phyloP scores from a whole-genome alignment of 1,140 invertebrate genomes.

The Copidosoma floridanum region DNA sequence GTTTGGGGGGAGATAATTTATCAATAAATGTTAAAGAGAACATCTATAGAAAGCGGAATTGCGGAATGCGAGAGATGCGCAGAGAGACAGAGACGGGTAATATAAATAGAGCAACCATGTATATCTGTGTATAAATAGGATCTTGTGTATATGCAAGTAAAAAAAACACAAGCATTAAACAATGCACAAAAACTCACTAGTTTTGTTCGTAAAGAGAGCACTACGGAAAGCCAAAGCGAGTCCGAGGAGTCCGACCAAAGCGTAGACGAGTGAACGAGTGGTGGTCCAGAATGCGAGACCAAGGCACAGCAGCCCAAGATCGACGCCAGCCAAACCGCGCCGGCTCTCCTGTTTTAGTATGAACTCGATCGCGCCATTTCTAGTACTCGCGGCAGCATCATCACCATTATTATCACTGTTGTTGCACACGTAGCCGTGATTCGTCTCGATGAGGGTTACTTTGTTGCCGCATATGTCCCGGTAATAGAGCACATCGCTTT shows the following conservation, averaged over 20 bases:
- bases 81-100: too few relatives aligned
- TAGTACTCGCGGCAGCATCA: constrained; percentile 27
- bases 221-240: constrained; percentile 21
- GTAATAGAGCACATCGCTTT: too few relatives aligned
- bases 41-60: too few relatives aligned
- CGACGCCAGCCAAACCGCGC: constrained; percentile 15
- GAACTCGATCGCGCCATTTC: constrained; percentile 35
- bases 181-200: constrained; percentile 25
- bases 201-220: constrained; percentile 10
- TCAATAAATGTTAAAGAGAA: too few relatives aligned
- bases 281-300: constrained; percentile 15
- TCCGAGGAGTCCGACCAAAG: background rate
- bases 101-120: too few relatives aligned
- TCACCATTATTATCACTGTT: background rate
- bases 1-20: too few relatives aligned
- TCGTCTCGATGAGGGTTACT: constrained; percentile 30
- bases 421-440: background rate
- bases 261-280: constrained; percentile 11
- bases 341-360: constrained; percentile 32
- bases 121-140: too few relatives aligned
- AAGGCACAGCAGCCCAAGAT: constrained; percentile 26
- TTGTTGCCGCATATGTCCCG: constrained; percentile 33
- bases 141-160: too few relatives aligned
- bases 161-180: too few relatives aligned
- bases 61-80: too few relatives aligned